These are phyloP conservation scores for Mythimna ferrago DNA, from an alignment of 2,888 invertebrate species.

Conservation along the genomic window DNA sequence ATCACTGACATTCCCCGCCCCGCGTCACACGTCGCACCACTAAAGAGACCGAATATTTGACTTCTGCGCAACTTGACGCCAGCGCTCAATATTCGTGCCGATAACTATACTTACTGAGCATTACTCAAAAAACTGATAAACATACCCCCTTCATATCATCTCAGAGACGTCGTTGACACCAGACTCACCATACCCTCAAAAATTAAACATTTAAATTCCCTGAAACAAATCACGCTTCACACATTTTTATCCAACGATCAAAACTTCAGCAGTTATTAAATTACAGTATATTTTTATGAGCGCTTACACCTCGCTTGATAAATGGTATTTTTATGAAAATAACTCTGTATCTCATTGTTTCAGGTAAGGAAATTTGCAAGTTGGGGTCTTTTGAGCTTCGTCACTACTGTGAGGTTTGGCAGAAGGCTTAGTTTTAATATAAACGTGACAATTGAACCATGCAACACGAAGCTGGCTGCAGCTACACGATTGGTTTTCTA, in stretches of 20 bases:
- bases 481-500: too few relatives aligned
- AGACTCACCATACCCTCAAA: background rate
- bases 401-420: background rate
- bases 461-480: too few relatives aligned
- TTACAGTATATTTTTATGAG: slow-evolving; percentile 47
- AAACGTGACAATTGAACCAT: too few relatives aligned
- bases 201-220: background rate
- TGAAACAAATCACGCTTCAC: slow-evolving; percentile 1
- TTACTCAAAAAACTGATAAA: too few relatives aligned
- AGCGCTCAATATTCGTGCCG: too few relatives aligned
- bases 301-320: slow-evolving; percentile 32
- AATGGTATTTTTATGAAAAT: slow-evolving; percentile 58
- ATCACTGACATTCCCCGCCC: too few relatives aligned
- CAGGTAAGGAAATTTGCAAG: slow-evolving; percentile 70
- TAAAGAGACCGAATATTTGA: too few relatives aligned
- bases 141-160: background rate
- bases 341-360: slow-evolving; percentile 67
- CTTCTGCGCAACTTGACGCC: too few relatives aligned
- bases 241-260: slow-evolving; percentile 23
- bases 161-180: background rate
- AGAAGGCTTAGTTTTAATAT: slow-evolving; percentile 43
- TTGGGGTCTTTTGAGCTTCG: slow-evolving; percentile 21
- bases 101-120: too few relatives aligned
- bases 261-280: slow-evolving; percentile 60
- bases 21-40: too few relatives aligned